A percentile compares a stretch with the other conserved stretches of the same genome.
These are phyloP conservation scores for Bembecia ichneumoniformis DNA, from an alignment of 2,888 invertebrate genomes.

Conservation along the genomic window DNA sequence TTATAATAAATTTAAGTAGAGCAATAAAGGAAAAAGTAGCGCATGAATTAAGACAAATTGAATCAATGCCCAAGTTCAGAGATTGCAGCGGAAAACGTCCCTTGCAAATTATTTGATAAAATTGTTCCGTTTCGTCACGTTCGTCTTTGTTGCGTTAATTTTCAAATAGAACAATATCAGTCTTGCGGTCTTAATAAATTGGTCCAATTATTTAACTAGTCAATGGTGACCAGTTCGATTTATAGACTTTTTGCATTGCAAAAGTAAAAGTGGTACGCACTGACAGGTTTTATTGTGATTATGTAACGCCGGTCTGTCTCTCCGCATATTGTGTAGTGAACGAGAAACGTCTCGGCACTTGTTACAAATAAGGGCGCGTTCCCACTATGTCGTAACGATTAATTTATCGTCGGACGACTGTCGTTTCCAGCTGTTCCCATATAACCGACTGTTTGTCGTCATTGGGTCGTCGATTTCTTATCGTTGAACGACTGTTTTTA, in stretches of 20 bases:
- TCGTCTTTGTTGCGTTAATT: not conserved
- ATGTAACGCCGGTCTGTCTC: not conserved
- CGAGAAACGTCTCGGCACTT: not conserved
- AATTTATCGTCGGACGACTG: too few relatives aligned
- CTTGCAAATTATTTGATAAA: too few relatives aligned
- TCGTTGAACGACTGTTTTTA: too few relatives aligned
- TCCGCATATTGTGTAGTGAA: not conserved
- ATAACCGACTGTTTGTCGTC: too few relatives aligned
- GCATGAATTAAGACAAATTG: not conserved
- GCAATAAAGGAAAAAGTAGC: not conserved
- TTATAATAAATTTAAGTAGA: not conserved
- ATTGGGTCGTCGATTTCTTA: too few relatives aligned
- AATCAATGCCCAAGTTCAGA: too few relatives aligned
- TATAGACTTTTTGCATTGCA: constrained; percentile 14
- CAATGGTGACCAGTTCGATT: not conserved
- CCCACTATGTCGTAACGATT: too few relatives aligned
- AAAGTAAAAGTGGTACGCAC: constrained; percentile 40
- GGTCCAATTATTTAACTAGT: not conserved
- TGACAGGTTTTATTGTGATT: constrained; percentile 7
- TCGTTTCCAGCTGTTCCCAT: too few relatives aligned
- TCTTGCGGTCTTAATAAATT: not conserved
- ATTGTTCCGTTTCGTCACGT: too few relatives aligned
- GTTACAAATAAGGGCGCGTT: too few relatives aligned
- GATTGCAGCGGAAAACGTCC: too few relatives aligned
- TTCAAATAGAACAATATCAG: not conserved